A percentile compares a stretch with the other conserved stretches of the same genome.
phyloP scores from a whole-genome alignment of 2,797 vertebrate species.

The Zenarchopterus dispar region DNA sequence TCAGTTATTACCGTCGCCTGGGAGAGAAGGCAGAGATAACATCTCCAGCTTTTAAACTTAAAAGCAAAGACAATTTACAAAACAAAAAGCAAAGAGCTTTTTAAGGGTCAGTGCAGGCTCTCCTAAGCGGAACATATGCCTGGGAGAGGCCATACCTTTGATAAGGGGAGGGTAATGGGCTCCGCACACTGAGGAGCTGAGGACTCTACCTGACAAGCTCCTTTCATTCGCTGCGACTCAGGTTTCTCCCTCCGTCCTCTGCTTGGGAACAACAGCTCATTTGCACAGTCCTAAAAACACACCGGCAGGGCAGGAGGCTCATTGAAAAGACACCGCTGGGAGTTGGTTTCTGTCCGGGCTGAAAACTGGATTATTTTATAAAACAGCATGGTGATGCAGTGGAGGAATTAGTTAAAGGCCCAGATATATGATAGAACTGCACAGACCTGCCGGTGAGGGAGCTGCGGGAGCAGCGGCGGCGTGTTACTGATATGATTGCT shows the following conservation, averaged over 20 bases:
- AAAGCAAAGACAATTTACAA: conserved; percentile 89
- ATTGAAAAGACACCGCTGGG: conserved; percentile 42
- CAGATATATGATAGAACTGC: conserved; percentile 34
- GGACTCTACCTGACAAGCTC: conserved; percentile 83
- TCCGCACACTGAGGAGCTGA: conserved; percentile 70
- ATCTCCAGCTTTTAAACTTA: conserved; percentile 86
- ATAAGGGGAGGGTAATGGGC: conserved; percentile 82
- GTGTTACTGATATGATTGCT: conserved; percentile 48
- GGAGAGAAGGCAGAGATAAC: conserved; percentile 76
- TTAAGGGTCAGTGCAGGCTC: conserved; percentile 86
- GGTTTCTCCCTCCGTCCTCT: conserved; percentile 75
- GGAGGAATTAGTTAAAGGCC: conserved; percentile 37
- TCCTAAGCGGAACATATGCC: conserved; percentile 85
- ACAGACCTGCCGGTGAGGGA: conserved; percentile 2
- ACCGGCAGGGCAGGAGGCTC: conserved; percentile 50
- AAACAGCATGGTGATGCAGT: conserved; percentile 24
- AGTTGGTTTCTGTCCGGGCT: conserved; percentile 34
- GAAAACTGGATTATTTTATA: conserved; percentile 37
- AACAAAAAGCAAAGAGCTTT: conserved; percentile 87
- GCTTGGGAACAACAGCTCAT: conserved; percentile 79
- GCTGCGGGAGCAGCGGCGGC: conserved; percentile 23
- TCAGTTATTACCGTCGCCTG: conserved; percentile 75
- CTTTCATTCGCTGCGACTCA: conserved; percentile 82
- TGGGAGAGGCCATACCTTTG: conserved; percentile 84
- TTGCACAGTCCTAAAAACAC: conserved; percentile 71